phyloP scores from a whole-genome alignment of 2,113 vertebrate genomes.

The Brachyhypopomus gauderio region DNA sequence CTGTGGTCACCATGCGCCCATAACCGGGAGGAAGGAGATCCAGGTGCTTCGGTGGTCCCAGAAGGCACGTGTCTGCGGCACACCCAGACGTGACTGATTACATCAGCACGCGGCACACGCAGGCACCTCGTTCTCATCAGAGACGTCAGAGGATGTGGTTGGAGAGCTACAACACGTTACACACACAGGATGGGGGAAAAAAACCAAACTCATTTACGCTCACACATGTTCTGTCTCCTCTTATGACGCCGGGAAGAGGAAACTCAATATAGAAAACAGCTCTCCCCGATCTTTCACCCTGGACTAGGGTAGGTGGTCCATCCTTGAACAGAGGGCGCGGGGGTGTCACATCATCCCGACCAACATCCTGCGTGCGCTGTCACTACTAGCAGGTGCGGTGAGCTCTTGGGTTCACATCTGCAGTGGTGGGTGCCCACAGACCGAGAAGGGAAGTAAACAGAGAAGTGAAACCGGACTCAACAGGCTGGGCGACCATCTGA shows the following conservation, averaged over 20 bases:
- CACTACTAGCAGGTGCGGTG: not conserved
- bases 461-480: not conserved
- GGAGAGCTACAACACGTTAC: constrained; percentile 2
- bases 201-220: not conserved
- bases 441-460: not conserved
- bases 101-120: not conserved
- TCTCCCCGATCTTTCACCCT: not conserved
- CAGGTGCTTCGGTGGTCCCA: no score
- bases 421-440: not conserved
- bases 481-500: not conserved
- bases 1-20: no score
- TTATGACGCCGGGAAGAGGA: constrained; percentile 15
- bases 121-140: not conserved
- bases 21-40: no score
- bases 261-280: not conserved
- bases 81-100: constrained; percentile 19
- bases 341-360: not conserved
- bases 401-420: not conserved
- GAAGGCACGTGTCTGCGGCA: not conserved
- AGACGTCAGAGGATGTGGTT: constrained; percentile 12
- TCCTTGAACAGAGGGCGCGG: not conserved
- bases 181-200: not conserved
- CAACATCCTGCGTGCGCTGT: not conserved
- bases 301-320: not conserved
- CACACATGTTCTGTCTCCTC: not conserved